Percentiles rank a stretch among this genome's conserved stretches.
These are phyloP conservation scores for Drosophila kanapiae DNA, from an alignment of 1,140 invertebrate genomes.

Conservation along the genomic window DNA sequence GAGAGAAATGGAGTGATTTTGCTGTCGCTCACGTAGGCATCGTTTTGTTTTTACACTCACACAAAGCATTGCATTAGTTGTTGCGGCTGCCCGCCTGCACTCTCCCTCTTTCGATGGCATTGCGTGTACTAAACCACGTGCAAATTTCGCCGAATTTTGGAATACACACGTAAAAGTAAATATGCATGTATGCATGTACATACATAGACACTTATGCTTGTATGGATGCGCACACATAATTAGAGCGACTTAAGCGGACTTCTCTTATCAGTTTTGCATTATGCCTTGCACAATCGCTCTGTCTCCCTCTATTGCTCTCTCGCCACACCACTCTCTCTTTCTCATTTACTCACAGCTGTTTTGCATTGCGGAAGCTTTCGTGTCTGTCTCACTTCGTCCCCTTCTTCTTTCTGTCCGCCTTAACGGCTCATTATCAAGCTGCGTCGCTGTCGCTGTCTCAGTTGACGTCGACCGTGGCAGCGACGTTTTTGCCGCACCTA, in stretches of 20 bases:
- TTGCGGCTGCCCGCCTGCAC: constrained; percentile 9
- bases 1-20: constrained; percentile 18
- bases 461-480: constrained; percentile 49
- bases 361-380: constrained; percentile 76
- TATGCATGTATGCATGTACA: background rate
- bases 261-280: constrained; percentile 58
- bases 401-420: constrained; percentile 55
- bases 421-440: constrained; percentile 76
- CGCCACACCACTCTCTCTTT: constrained; percentile 3
- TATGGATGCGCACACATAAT: constrained; percentile 14
- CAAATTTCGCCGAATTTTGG: constrained; percentile 53
- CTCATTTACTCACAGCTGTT: constrained; percentile 45
- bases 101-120: constrained; percentile 12
- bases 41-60: constrained; percentile 57
- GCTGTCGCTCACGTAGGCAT: constrained; percentile 72
- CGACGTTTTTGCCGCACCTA: constrained; percentile 78
- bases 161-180: constrained; percentile 4
- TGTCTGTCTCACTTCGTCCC: constrained; percentile 29
- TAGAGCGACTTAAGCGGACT: constrained; percentile 30
- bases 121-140: constrained; percentile 59
- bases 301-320: constrained; percentile 5
- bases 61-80: constrained; percentile 11
- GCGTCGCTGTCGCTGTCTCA: constrained; percentile 38
- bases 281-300: constrained; percentile 41
- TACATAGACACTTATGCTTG: background rate